Base-by-base conservation (phyloP, 2,113 vertebrate species). In the Aldabrachelys gigantea region DNA sequence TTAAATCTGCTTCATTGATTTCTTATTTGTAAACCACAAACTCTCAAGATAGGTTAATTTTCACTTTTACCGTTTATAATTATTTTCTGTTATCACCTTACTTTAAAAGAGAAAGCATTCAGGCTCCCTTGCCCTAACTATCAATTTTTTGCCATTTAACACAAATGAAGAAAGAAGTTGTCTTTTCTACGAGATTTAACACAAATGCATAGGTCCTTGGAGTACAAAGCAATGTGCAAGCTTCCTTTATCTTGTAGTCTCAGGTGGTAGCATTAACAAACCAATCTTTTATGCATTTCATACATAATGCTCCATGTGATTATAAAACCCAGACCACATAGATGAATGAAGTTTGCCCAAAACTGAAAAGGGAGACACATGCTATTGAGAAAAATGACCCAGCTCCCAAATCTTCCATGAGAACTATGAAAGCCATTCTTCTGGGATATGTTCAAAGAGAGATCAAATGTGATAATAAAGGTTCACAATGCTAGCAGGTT, bases 1-100 rank as follows among this genome's bases (percentile, higher is more conserved):
- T 98, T 98, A 98, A 98, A 98, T 98, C 96, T 97, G 78, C 92
- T 96, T 95, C 94, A 98, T 98, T 97, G 91, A 98, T 98, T 97
- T 97, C 91, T 95, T 95, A 87, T 93, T 98, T 97, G 94, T 97
- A 98, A 97, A 97, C 90, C 90, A 91, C 96, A 97, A 87, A 96
- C 85, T 97, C 94, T 94, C 96, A 91, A 96, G 92, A 88, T 94
- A 97, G 97, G 93, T 97, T 97, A 97, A 98, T 98, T 97, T 98
- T 97, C 92, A 97, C 89, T 92, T 97, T 97, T 94, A 97, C 97
- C 97, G 94, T 96, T 94, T 89, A 90, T 97, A 97, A 98, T 98
- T 98, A 97, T 98, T 98, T 97, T 96, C 89, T 90, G 54, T 95
- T 98, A 96, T 88, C 52, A 94, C 93, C 72, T 96, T 94, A 78